A percentile compares a stretch with the other conserved stretches of the same genome.
phyloP scores from a whole-genome alignment of 2,888 invertebrate genomes.

The Hylaea fasciaria region DNA sequence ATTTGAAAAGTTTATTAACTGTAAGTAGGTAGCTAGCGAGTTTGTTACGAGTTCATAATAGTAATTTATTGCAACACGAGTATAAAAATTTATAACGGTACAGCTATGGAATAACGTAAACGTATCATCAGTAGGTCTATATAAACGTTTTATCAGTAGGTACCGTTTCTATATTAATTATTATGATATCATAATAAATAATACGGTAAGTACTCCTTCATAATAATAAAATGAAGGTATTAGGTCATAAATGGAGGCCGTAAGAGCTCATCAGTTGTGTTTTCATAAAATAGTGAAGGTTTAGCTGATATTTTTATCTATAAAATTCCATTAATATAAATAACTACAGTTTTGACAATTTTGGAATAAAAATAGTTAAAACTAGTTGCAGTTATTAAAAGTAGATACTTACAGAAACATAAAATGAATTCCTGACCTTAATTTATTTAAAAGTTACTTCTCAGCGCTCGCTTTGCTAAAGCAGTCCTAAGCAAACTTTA shows the following conservation, averaged over 20 bases:
- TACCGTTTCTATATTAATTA: constrained; percentile 12
- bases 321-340: not conserved
- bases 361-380: not conserved
- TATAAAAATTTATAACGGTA: not conserved
- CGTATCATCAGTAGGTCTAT: constrained; percentile 3
- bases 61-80: no score
- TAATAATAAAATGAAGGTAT: constrained; percentile 9
- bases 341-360: no score
- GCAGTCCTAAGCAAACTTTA: constrained; percentile 10
- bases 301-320: constrained; percentile 1
- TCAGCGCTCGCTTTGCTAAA: not conserved
- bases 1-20: no score
- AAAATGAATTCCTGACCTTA: not conserved
- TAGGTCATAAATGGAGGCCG: constrained; percentile 15
- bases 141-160: constrained; percentile 17
- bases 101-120: not conserved
- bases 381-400: not conserved
- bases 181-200: not conserved
- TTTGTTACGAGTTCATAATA: no score
- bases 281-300: constrained; percentile 13
- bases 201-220: not conserved
- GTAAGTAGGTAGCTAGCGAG: no score
- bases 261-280: constrained; percentile 13
- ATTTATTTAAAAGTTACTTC: not conserved
- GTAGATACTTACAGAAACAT: no score